phyloP scores from a whole-genome alignment of 2,888 invertebrate species.

The Macrostomum cliftonense region DNA sequence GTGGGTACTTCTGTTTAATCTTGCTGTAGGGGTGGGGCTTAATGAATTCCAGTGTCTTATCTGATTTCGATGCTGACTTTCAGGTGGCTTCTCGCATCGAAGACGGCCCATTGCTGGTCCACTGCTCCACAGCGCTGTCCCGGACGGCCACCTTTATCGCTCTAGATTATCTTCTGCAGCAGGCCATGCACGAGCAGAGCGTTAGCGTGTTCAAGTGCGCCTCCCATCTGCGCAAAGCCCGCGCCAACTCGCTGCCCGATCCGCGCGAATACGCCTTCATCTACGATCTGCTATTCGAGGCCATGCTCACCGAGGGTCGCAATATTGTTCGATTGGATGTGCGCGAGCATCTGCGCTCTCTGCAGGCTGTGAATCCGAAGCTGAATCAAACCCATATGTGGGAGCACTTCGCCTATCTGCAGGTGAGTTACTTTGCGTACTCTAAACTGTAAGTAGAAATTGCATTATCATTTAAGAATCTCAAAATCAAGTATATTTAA shows the following conservation, averaged over 20 bases:
- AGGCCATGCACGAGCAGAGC: constrained; percentile 24
- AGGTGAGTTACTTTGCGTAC: no score
- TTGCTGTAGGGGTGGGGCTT: no score
- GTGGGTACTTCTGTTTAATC: constrained; percentile 11
- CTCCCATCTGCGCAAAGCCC: constrained; percentile 22
- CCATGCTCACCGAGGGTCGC: constrained; percentile 21
- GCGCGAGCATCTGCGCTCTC: constrained; percentile 15
- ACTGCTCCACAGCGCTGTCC: constrained; percentile 31
- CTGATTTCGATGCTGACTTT: no score
- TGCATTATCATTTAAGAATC: no score
- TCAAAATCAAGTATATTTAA: no score
- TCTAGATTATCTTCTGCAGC: constrained; percentile 27
- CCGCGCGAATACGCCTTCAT: constrained; percentile 31
- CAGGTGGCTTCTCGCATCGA: neutral
- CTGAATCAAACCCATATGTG: no score
- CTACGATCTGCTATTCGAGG: constrained; percentile 32
- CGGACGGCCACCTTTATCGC: constrained; percentile 32
- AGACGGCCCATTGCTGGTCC: constrained; percentile 24
- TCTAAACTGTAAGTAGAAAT: no score
- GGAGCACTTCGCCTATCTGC: no score
- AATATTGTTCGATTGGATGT: constrained; percentile 21
- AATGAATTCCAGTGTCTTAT: no score
- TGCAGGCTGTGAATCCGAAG: no score
- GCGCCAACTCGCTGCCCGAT: constrained; percentile 30
- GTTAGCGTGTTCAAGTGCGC: constrained; percentile 29